phyloP scores from a whole-genome alignment of 2,888 invertebrate genomes.

The Acanthococcus lagerstroemiae region DNA sequence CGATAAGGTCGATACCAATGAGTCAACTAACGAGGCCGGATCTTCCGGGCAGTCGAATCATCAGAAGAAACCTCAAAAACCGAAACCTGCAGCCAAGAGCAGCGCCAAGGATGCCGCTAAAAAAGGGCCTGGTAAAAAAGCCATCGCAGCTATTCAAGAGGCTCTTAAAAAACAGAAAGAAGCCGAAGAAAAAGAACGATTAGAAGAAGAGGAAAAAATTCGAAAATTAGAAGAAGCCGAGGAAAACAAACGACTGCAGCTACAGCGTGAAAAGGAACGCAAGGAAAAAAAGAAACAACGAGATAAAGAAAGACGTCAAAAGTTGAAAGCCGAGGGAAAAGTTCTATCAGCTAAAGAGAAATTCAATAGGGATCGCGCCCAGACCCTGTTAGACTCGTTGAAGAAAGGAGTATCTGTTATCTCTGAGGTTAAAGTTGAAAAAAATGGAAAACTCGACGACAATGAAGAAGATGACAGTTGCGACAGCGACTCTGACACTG shows the following conservation, averaged over 20 bases:
- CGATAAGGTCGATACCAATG: conserved; percentile 6
- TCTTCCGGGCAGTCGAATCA: neutral
- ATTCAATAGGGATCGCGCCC: conserved; percentile 76
- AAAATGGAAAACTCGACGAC: conserved; percentile 35
- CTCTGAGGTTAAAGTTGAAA: conserved; percentile 34
- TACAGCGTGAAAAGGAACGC: conserved; percentile 70
- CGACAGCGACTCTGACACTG: conserved; percentile 36
- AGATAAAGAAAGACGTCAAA: conserved; percentile 83
- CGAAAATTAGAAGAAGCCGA: conserved; percentile 64
- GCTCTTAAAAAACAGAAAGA: conserved; percentile 77
- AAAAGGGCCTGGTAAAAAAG: conserved; percentile 61
- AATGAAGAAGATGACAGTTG: conserved; percentile 42
- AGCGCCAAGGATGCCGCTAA: conserved; percentile 36
- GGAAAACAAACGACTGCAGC: conserved; percentile 58
- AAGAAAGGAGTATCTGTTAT: conserved; percentile 45
- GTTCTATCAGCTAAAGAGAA: conserved; percentile 87
- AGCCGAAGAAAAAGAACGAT: conserved; percentile 66
- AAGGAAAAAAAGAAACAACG: conserved; percentile 83
- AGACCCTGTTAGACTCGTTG: conserved; percentile 76
- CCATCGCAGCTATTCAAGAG: conserved; percentile 86
- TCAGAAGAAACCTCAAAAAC: conserved; percentile 18
- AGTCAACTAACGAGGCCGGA: neutral
- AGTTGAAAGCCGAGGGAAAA: conserved; percentile 93
- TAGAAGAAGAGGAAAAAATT: conserved; percentile 72
- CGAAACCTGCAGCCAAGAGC: neutral